Evolutionary conservation across 2,888 invertebrate genomes (phyloP), one percentile per base, ranked within the genome.

Genomic region (Drosophila sordidapex): DNA sequence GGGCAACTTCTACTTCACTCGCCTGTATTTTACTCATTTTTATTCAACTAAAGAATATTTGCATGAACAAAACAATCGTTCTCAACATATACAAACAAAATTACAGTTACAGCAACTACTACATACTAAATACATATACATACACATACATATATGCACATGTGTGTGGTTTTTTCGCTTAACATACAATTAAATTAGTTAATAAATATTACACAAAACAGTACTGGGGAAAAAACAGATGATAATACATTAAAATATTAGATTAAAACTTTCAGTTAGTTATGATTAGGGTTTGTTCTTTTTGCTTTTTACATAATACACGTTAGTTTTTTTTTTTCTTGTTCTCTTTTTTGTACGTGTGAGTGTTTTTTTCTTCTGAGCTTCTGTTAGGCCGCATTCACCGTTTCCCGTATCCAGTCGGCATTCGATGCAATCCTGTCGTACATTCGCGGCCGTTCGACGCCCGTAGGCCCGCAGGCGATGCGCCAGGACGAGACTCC

Each of bases 401-500:
- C 95, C 11, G 96, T 97, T 83, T 96, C 95, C 85, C 95, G 94
- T 86, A 98, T 97, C 98, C 98, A 98, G 78, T 97, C 96, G 31
- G 97, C 95, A 90, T 97, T 97, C 1, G 97, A 96, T 18, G 95
- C 94, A 61, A 97, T 95, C 89, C 96, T 95, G 88, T 97, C 97
- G 89, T 97, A 97, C 93, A 97, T 96, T 76, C 97, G 94, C 0
- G 97, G 97, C 76, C 97, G 93, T 62, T 96, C 96, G 51, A 95
- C 94, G 10, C 97, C 97, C 51, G 95, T 95, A 82, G 96, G 96
- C 0, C 96, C 95, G 87, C 97, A 97, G 1, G 97, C 97, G 85
- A 97, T 97, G 73, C 97, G 94, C 97, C 97, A 97, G 63, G 96
- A 97, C 59, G 96, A 96, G 3, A 98, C 95, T 0, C 98, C 98